A percentile compares a stretch with the other conserved stretches of the same genome.
These are phyloP conservation scores for Heliconius eleuchia DNA, from an alignment of 1,140 invertebrate species.

Conservation along the genomic window DNA sequence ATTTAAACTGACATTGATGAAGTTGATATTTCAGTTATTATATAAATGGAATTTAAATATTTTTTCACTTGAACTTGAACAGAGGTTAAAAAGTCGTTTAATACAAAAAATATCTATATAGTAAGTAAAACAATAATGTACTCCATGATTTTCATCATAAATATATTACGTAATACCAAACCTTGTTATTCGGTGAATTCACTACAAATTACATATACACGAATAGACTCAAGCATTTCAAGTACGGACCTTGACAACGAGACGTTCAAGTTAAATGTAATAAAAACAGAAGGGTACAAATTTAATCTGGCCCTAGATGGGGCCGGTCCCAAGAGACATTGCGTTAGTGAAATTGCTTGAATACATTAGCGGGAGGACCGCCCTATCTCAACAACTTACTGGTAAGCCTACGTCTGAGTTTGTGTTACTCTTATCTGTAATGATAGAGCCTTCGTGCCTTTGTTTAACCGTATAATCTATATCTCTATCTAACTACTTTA, in stretches of 20 bases:
- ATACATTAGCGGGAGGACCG: conserved; percentile 64
- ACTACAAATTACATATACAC: background rate
- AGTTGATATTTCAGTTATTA: no score
- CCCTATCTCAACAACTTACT: conserved; percentile 61
- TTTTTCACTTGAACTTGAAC: no score
- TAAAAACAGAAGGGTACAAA: conserved; percentile 61
- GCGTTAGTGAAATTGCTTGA: conserved; percentile 67
- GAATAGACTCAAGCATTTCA: background rate
- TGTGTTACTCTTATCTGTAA: conserved; percentile 25
- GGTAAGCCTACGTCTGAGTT: conserved; percentile 42
- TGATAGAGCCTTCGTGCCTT: conserved; percentile 13
- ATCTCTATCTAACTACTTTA: background rate
- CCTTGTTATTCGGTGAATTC: background rate
- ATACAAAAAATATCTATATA: no score
- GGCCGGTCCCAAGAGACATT: conserved; percentile 49
- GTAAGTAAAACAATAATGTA: no score
- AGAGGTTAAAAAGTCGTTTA: no score
- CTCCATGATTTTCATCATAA: no score
- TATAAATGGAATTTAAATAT: no score
- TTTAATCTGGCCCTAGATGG: conserved; percentile 63
- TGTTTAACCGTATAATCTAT: background rate
- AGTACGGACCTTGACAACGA: conserved; percentile 7
- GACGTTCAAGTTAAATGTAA: conserved; percentile 30
- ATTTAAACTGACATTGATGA: no score
- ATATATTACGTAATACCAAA: background rate